Evolutionary conservation across 2,113 vertebrate genomes (phyloP).

Genomic region (Salminus brasiliensis): DNA sequence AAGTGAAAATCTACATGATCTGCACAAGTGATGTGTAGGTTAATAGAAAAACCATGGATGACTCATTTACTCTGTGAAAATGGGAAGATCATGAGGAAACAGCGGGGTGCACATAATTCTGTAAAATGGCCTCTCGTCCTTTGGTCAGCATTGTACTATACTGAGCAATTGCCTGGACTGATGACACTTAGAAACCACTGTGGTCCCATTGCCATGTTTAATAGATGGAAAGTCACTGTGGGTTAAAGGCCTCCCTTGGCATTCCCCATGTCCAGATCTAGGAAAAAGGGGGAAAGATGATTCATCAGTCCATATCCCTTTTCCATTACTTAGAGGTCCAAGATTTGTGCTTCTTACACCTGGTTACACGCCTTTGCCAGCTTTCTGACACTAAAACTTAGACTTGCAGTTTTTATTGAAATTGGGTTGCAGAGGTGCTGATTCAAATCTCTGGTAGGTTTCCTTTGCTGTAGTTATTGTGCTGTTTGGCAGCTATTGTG

Average conservation of each 20-base stretch:
- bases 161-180: neutral
- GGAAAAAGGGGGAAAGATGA: constrained; percentile 24
- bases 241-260: constrained; percentile 6
- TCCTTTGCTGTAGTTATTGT: neutral
- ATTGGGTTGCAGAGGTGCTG: constrained; percentile 14
- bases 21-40: neutral
- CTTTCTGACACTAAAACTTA: constrained; percentile 16
- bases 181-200: constrained; percentile 3
- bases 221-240: constrained; percentile 21
- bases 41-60: too few species aligned
- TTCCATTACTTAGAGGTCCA: too few species aligned
- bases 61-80: too few species aligned
- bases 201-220: neutral
- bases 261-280: constrained; percentile 20
- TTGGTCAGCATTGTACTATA: neutral
- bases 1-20: neutral
- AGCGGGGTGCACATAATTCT: neutral
- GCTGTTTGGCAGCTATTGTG: neutral
- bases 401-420: constrained; percentile 12
- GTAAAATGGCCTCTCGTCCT: neutral
- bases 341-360: constrained; percentile 29
- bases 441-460: constrained; percentile 1
- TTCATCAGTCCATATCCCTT: constrained; percentile 31
- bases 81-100: neutral
- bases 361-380: constrained; percentile 2